Evolutionary conservation across 1,140 invertebrate genomes (phyloP).

Genomic region (Phthorimaea operculella): DNA sequence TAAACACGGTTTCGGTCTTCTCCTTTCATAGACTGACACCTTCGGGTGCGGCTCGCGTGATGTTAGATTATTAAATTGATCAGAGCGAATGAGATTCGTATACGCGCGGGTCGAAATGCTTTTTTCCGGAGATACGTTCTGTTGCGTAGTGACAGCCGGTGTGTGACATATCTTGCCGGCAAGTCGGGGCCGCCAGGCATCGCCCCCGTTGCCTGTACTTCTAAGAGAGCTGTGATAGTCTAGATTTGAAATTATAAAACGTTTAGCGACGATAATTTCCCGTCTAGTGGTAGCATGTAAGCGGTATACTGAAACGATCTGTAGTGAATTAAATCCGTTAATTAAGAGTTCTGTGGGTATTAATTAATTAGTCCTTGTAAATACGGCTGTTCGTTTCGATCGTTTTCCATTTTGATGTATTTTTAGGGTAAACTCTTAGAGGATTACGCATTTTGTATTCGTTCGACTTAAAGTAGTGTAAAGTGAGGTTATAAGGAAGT

Average conservation of each 20-base stretch:
- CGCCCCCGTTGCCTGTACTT: conserved; percentile 31
- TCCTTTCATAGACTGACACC: no score
- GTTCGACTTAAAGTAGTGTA: conserved; percentile 48
- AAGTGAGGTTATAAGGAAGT: conserved; percentile 46
- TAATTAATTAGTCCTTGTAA: conserved; percentile 36
- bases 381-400: conserved; percentile 53
- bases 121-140: no score
- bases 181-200: background rate
- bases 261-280: conserved; percentile 36
- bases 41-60: no score
- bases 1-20: no score
- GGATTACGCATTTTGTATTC: conserved; percentile 57
- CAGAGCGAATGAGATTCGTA: no score
- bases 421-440: conserved; percentile 56
- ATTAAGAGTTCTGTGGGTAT: conserved; percentile 48
- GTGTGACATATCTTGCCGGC: background rate
- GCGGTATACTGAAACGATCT: conserved; percentile 31
- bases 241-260: conserved; percentile 43
- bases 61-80: no score
- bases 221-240: conserved; percentile 63
- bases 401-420: conserved; percentile 61
- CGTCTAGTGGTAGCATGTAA: conserved; percentile 49
- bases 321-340: conserved; percentile 29
- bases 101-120: no score
- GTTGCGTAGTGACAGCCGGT: no score